Evolutionary conservation across 2,113 vertebrate species (phyloP).

Genomic region (Gnathonemus longibarbis): DNA sequence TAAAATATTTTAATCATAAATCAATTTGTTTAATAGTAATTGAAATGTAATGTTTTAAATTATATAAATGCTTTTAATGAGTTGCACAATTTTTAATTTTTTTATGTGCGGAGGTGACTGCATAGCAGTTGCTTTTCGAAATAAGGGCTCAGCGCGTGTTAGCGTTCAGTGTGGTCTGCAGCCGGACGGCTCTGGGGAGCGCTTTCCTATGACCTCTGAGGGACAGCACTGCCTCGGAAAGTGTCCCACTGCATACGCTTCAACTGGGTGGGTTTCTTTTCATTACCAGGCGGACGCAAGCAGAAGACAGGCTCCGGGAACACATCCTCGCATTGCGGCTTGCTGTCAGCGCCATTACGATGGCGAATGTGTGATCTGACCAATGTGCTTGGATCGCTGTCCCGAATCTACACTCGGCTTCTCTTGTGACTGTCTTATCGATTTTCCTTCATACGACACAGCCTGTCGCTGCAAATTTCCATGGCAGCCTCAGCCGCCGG

Average conservation of each 20-base stretch:
- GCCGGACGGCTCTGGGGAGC: conserved; percentile 29
- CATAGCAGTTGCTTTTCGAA: conserved; percentile 15
- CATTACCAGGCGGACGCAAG: conserved; percentile 55
- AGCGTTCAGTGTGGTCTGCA: conserved; percentile 40
- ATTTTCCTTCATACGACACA: conserved; percentile 87
- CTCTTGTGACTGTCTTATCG: conserved; percentile 96
- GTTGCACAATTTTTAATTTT: neutral
- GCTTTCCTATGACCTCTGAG: neutral
- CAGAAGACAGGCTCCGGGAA: conserved; percentile 31
- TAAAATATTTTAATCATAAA: neutral
- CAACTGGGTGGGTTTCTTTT: conserved; percentile 41
- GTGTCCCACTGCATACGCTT: conserved; percentile 42
- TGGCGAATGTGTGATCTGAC: conserved; percentile 85
- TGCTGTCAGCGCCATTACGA: conserved; percentile 85
- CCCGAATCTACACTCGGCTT: conserved; percentile 84
- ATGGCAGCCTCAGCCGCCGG: conserved; percentile 75
- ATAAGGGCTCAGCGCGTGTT: conserved; percentile 41
- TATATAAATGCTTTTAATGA: neutral
- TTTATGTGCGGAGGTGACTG: conserved; percentile 23
- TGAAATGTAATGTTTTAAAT: neutral
- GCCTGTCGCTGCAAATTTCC: conserved; percentile 98
- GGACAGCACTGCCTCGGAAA: neutral
- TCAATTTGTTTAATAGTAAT: neutral
- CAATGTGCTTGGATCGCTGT: conserved; percentile 98
- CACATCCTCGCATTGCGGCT: conserved; percentile 56